phyloP scores from a whole-genome alignment of 2,797 vertebrate species.

The Anableps anableps region DNA sequence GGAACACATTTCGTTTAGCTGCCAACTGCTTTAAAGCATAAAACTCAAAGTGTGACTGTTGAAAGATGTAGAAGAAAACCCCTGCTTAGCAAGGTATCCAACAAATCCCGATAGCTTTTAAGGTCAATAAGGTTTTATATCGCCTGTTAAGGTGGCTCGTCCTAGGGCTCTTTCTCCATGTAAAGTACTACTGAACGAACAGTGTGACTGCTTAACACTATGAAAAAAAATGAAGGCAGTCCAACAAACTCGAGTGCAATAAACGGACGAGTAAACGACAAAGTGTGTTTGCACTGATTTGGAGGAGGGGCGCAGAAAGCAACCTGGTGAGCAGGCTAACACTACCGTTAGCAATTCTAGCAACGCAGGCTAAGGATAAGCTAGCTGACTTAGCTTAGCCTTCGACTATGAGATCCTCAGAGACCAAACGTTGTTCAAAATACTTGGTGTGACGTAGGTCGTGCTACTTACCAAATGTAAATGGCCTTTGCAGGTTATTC shows the following conservation, averaged over 20 bases:
- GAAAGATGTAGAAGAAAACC: background rate
- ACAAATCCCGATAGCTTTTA: background rate
- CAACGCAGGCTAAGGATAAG: slow-evolving; percentile 58
- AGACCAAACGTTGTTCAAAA: slow-evolving; percentile 24
- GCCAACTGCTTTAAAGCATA: background rate
- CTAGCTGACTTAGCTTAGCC: slow-evolving; percentile 77
- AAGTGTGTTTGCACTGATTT: slow-evolving; percentile 17
- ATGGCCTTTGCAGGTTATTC: slow-evolving; percentile 19
- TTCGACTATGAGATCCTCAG: slow-evolving; percentile 36
- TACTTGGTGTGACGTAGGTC: background rate
- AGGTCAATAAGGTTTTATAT: background rate
- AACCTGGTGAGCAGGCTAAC: slow-evolving; percentile 25
- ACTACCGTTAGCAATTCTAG: slow-evolving; percentile 44
- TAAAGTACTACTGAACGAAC: slow-evolving; percentile 15
- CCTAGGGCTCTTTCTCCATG: background rate
- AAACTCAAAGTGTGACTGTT: slow-evolving; percentile 8
- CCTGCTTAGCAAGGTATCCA: background rate
- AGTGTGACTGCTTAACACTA: slow-evolving; percentile 21
- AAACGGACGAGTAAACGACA: background rate
- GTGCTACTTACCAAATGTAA: slow-evolving; percentile 63
- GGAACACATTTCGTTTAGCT: background rate
- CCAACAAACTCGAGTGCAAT: background rate
- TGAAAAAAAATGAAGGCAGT: slow-evolving; percentile 18
- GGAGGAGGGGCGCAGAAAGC: background rate
- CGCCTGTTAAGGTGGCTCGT: slow-evolving; percentile 9